Base-by-base conservation (phyloP, 2,113 vertebrate genomes). In the Ploceus nigricollis region DNA sequence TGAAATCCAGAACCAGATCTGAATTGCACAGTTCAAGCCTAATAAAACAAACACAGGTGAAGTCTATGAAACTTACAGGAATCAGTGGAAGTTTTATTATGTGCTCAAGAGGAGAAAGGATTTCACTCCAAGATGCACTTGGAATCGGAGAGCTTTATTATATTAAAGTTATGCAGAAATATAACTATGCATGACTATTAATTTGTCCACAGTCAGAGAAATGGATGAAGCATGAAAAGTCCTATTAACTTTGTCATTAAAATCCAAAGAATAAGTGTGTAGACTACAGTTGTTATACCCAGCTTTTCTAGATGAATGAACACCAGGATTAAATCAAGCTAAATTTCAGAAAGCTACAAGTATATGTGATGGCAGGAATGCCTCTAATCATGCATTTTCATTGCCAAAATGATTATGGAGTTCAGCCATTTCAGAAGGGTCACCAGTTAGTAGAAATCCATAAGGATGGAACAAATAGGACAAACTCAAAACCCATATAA, bases 1-100 rank as follows among this genome's bases (percentile, higher is more conserved):
- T 87, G 61, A 84, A 94, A 89, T 79, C 22, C 65, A 72, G 57
- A 79, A 76, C 16, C 13, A 91, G 66, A 50, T 79, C 42, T 76
- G 75, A 93, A 77, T 69, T 61, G 69, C 25, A 56, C 57, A 35
- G 48, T 39, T 85, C 45, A 82, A 91, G 39, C 23, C 80, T 81
- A 92, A 72, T 87, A 89, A 95, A 93, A 91, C 51, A 93, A 93
- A 64, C 53, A 76, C 57, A 85, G 81, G 65, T 94, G 73, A 96
- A 87, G 27, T 57, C 69, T 30, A 39, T 64, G 72, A 61, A 75
- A 44, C 23, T 76, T 51, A 69, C 19, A 71, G 70, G 89, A 82
- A 69, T 80, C 48, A 82, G 37, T 89, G 66, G 20, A 84, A 89
- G 42, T 76, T 94, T 95, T 94, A 75, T 79, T 51, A 87, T 13